A percentile compares a stretch with the other conserved stretches of the same genome.
phyloP scores from a whole-genome alignment of 64 coral and sea anemone genomes.

The Porites lutea region DNA sequence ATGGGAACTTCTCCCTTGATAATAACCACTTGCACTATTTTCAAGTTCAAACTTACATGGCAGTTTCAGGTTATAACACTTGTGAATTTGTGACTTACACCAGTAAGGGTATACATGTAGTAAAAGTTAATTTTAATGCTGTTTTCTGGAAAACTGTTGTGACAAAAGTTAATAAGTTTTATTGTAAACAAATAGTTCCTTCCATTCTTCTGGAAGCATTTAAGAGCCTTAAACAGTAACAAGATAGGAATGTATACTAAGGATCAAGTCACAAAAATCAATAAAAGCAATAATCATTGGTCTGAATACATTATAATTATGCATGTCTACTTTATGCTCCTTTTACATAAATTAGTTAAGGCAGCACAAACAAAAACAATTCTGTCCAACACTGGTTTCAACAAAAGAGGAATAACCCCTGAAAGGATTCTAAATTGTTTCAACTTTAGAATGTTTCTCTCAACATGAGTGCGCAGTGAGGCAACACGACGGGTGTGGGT shows the following conservation, averaged over 20 bases:
- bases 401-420: slow-evolving; percentile 62
- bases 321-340: slow-evolving; percentile 48
- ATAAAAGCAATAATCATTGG: neutral
- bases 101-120: too few species aligned
- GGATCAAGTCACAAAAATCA: slow-evolving; percentile 23
- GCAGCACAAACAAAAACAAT: slow-evolving; percentile 69
- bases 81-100: too few species aligned
- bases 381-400: slow-evolving; percentile 76
- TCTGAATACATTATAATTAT: neutral
- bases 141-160: slow-evolving; percentile 59
- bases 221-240: neutral
- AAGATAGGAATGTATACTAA: neutral
- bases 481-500: slow-evolving; percentile 69
- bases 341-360: slow-evolving; percentile 44
- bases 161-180: slow-evolving; percentile 44
- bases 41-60: too few species aligned
- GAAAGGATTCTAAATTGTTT: slow-evolving; percentile 80
- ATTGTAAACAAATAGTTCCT: slow-evolving; percentile 28
- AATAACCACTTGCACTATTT: slow-evolving; percentile 43
- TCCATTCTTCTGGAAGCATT: neutral
- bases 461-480: slow-evolving; percentile 72
- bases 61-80: too few species aligned
- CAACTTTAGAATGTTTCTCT: slow-evolving; percentile 71
- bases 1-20: slow-evolving; percentile 31
- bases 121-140: slow-evolving; percentile 60